Evolutionary conservation across 2,113 vertebrate genomes (phyloP), one percentile per base, ranked within the genome.

Genomic region (Brachyhypopomus occidentalis): DNA sequence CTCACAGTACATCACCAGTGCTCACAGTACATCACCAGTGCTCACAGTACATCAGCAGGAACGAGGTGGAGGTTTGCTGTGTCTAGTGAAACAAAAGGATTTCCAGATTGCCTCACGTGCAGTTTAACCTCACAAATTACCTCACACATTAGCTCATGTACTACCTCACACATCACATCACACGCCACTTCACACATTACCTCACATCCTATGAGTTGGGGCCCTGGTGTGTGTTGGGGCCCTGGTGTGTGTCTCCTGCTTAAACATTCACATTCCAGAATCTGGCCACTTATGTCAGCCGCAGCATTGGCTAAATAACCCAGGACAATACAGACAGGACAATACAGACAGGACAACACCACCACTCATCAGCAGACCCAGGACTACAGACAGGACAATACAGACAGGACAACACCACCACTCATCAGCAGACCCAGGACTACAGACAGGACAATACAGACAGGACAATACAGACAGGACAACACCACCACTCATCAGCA

Each of bases 31-130:
- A 66, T 77, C 55, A 52, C n/a, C 60, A 27, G 75, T 55, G 62
- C 34, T 30, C 17, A 19, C 16, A 64, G 45, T 2, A 20, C 22
- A 66, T 77, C 55, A 66, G 2, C 23, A 30, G n/a, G 8, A 34
- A 66, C 66, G 75, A 62, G 48, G 62, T 52, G 36, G 22, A 62
- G 55, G 45, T 30, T 12, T n/a, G 20, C 75, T 52, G 41, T 3
- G 38, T 52, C 22, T n/a, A 66, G 66, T 30, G 62, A 66, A 38
- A 76, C 41, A 27, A 76, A 76, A 17, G 14, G 59, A 60, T 45
- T 59, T 62, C 27, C 34, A 5, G 19, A 23, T 22, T 22, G 58
- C 59, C 25, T 63, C 25, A 45, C 19, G 36, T 63, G 36, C 5
- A 27, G 3, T 27, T 62, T 58, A 1, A 5, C 56, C 72, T 60